Evolutionary conservation across 2,797 vertebrate genomes (phyloP).

Genomic region (Tarsius wallacei): DNA sequence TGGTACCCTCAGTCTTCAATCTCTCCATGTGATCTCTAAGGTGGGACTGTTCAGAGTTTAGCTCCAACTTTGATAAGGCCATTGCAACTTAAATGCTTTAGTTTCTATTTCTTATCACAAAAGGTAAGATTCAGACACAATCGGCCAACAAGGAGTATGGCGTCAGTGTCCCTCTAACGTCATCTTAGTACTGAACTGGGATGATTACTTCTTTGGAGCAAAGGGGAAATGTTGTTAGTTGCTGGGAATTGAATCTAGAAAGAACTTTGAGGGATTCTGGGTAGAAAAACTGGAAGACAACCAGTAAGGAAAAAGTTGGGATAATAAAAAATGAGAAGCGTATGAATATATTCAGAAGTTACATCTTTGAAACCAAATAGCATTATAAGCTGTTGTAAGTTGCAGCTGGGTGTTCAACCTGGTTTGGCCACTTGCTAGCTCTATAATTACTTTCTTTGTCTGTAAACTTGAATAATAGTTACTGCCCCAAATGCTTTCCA

Average conservation of each 20-base stretch:
- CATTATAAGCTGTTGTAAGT: background rate
- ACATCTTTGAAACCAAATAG: background rate
- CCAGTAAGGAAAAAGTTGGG: background rate
- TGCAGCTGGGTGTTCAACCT: background rate
- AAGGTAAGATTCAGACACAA: background rate
- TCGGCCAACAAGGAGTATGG: background rate
- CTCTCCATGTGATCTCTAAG: background rate
- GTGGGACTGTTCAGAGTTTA: background rate
- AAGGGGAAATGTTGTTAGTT: background rate
- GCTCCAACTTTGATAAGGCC: background rate
- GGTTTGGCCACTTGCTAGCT: background rate
- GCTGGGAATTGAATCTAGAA: background rate
- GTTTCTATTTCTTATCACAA: background rate
- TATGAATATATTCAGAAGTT: background rate
- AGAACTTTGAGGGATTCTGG: background rate
- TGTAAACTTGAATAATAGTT: conserved; percentile 5
- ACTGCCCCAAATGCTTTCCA: background rate
- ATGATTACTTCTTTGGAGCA: background rate
- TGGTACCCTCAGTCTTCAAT: background rate
- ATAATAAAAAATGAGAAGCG: background rate
- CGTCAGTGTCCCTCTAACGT: background rate
- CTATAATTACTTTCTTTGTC: background rate
- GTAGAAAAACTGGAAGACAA: background rate
- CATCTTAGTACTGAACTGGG: background rate
- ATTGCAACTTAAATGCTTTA: background rate